phyloP scores from a whole-genome alignment of 2,113 vertebrate species.

The Theristicus caerulescens region DNA sequence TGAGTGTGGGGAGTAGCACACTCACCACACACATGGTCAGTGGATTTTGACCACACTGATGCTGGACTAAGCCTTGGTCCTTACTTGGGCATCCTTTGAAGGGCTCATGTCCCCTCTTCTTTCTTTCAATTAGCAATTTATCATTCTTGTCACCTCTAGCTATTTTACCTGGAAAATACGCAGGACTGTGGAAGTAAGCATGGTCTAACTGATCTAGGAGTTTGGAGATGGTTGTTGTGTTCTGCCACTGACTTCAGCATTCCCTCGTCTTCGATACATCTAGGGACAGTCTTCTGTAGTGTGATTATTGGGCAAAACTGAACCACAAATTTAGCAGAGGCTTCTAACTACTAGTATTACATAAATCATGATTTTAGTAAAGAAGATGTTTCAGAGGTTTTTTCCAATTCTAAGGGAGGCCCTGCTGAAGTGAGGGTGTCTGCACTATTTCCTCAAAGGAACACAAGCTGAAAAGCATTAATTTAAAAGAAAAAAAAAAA shows the following conservation, averaged over 20 bases:
- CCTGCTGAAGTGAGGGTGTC: background rate
- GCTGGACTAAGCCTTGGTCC: background rate
- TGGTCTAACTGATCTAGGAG: background rate
- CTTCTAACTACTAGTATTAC: background rate
- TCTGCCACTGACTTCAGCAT: background rate
- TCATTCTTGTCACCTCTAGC: background rate
- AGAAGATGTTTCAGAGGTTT: background rate
- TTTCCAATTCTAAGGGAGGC: background rate
- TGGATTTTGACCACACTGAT: background rate
- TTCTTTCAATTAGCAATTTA: background rate
- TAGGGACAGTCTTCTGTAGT: background rate
- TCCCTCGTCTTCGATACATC: background rate
- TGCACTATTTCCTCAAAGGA: background rate
- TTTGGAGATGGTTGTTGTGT: background rate
- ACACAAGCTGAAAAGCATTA: background rate
- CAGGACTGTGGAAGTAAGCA: background rate
- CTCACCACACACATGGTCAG: background rate
- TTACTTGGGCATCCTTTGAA: background rate
- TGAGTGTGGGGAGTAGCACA: background rate
- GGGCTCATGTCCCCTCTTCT: fast-evolving
- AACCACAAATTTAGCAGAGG: background rate
- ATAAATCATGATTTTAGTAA: background rate
- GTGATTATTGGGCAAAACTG: background rate
- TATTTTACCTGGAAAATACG: background rate
- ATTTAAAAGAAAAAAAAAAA: background rate